These are phyloP conservation scores for Porites australiensis DNA, from an alignment of 64 coral and sea anemone species.

Conservation along the genomic window DNA sequence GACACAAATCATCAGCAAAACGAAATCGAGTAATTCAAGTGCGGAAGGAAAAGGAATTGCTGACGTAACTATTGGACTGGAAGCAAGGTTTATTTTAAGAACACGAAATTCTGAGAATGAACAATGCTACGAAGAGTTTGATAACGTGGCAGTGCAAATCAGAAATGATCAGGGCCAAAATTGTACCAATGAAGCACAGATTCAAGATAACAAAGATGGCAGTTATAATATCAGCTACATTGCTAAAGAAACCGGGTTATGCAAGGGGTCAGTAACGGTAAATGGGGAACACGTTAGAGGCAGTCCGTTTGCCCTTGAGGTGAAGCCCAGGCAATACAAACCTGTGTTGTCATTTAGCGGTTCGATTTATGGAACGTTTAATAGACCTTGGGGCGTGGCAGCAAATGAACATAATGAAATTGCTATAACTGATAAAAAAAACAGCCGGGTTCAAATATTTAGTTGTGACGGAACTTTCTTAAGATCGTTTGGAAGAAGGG, in stretches of 20 bases:
- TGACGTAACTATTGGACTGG: neutral
- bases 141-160: neutral
- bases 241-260: neutral
- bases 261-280: too few species aligned
- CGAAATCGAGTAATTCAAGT: neutral
- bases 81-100: neutral
- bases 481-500: neutral
- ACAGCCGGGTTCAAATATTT: conserved; percentile 38
- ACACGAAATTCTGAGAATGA: neutral
- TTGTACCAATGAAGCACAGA: neutral
- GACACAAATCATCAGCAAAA: neutral
- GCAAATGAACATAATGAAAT: neutral
- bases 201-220: conserved; percentile 3
- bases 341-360: neutral
- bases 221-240: neutral
- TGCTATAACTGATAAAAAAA: neutral
- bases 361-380: neutral
- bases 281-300: neutral
- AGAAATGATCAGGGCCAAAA: neutral
- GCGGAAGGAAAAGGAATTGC: neutral
- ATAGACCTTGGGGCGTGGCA: neutral
- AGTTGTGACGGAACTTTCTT: neutral
- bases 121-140: conserved; percentile 1
- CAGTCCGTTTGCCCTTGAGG: neutral
- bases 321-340: neutral